A percentile compares a stretch with the other conserved stretches of the same genome.
phyloP scores from a whole-genome alignment of 2,888 invertebrate species.

The Anoplius nigerrimus region DNA sequence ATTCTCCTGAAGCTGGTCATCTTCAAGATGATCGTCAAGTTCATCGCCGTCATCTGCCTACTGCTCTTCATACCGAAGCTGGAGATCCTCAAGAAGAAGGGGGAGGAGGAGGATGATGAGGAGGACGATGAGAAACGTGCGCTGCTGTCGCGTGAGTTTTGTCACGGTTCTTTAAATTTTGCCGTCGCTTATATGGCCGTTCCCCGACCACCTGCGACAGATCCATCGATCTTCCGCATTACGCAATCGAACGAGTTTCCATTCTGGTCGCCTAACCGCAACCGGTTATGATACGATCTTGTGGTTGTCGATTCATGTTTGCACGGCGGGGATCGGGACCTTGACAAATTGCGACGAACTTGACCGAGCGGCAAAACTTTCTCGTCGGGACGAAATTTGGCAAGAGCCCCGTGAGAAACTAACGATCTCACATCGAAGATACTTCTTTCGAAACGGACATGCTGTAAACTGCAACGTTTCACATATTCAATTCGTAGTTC shows the following conservation, averaged over 20 bases:
- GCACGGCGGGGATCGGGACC: background rate
- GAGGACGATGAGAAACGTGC: conserved; percentile 51
- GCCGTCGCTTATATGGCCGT: background rate
- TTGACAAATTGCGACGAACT: no score
- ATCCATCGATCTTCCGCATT: conserved; percentile 8
- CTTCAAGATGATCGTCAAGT: conserved; percentile 88
- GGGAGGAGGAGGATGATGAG: conserved; percentile 69
- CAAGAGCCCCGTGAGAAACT: no score
- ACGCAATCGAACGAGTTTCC: conserved; percentile 11
- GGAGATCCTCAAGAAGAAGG: conserved; percentile 71
- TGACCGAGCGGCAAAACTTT: no score
- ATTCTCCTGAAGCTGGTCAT: conserved; percentile 85
- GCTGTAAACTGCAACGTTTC: no score
- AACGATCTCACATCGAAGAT: no score
- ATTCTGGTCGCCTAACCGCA: conserved; percentile 16
- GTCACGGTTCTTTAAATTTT: background rate
- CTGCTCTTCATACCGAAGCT: conserved; percentile 86
- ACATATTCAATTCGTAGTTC: no score
- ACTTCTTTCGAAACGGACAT: no score
- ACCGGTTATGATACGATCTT: conserved; percentile 5
- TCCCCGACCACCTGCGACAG: background rate
- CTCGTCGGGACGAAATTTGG: no score
- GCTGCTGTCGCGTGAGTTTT: conserved; percentile 2
- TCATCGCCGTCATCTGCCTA: conserved; percentile 85
- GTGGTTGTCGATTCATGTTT: background rate